Evolutionary conservation across 2,797 vertebrate genomes (phyloP), one percentile per base, ranked within the genome.

Genomic region (Enteromius paludinosus): DNA sequence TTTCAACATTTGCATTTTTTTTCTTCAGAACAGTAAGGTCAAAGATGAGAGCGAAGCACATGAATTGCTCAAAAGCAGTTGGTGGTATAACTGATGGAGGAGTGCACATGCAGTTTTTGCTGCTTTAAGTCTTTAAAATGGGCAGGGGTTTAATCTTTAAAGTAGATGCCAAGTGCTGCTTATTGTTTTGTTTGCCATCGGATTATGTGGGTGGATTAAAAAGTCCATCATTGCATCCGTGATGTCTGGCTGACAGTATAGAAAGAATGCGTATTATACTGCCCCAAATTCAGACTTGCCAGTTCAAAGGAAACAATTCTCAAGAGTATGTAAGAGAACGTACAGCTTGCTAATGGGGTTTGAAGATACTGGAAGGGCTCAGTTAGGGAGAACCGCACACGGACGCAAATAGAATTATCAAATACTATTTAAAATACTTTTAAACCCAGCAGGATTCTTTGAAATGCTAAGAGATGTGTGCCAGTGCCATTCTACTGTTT

Each of bases 201-300:
- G 84, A 86, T 87, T 86, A 81, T 76, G 64, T 56, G 56, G 71
- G 72, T 66, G 79, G 74, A 85, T 85, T 78, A 64, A 20, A 81
- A 79, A 86, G 54, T 84, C 77, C 70, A 74, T 47, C 23, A 54
- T 82, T 65, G 28, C 45, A 65, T 74, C 45, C 65, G 23, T 41
- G 47, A 82, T 64, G 45, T 74, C 79, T 73, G 43, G 12, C 61
- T 81, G 70, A 52, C 79, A 43, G 14, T 73, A 54, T 73, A 66
- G 61, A 81, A 73, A 64, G 70, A 65, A 82, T 74, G 23, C 30
- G 28, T 74, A 81, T 74, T 74, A 54, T 38, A 81, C 43, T 73
- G 79, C 20, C 47, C 71, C n/a, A 66, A 38, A 82, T 74, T 82
- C 59, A 82, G 61, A 47, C 79, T 33, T 72, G 28, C 68, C 68